Conservation (phyloP, 2,797 vertebrate species). For the Typhlichthys eigenmanni region DNA sequence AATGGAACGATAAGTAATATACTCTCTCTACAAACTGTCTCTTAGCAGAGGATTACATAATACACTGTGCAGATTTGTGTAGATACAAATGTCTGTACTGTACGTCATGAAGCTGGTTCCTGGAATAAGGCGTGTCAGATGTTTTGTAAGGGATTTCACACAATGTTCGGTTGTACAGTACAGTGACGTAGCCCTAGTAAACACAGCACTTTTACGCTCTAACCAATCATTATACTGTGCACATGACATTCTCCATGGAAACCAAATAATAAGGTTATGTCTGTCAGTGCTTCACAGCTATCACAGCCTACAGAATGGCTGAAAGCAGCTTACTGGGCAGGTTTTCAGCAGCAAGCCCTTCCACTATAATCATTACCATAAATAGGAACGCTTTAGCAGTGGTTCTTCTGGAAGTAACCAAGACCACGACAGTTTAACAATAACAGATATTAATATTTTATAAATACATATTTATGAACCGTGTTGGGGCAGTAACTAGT, state of each 20-base stretch:
- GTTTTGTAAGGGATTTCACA: constrained; percentile 11
- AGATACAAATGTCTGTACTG: not conserved
- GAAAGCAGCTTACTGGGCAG: not conserved
- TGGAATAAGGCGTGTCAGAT: constrained; percentile 37
- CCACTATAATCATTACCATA: not conserved
- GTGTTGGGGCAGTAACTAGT: no score
- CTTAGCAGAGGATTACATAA: not conserved
- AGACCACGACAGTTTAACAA: not conserved
- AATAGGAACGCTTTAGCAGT: not conserved
- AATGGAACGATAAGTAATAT: no score
- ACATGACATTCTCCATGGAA: constrained; percentile 19
- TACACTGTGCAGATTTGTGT: not conserved
- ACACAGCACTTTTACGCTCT: not conserved
- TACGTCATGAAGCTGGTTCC: constrained; percentile 6
- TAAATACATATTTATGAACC: no score
- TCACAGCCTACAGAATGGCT: not conserved
- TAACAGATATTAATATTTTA: not conserved
- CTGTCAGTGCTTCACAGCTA: not conserved
- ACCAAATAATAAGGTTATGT: constrained; percentile 21
- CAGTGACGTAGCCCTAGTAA: constrained; percentile 16
- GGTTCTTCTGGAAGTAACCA: not conserved
- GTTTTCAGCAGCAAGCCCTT: not conserved
- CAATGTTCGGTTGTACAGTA: not conserved
- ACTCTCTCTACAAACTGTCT: not conserved
- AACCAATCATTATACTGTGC: not conserved